Evolutionary conservation across 2,113 vertebrate genomes (phyloP), one percentile per base, ranked within the genome.

Genomic region (Patagioenas fasciata): DNA sequence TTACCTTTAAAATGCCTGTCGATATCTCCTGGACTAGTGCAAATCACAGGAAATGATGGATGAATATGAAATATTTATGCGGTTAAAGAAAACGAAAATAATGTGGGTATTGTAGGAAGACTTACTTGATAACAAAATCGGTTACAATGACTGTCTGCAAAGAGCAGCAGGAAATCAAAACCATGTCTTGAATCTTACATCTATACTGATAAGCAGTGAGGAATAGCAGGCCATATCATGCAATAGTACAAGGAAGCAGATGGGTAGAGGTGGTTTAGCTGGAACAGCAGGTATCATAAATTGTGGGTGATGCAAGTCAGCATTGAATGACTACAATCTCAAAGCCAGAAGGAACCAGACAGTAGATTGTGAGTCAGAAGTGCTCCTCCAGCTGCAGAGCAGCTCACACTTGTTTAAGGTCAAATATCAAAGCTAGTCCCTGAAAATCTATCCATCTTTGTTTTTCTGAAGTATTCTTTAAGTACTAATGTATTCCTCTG

Each of bases 341-440:
- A 53, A 56, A 91, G 50, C 54, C 88, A 95, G 75, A 83, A 86
- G 71, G 62, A 93, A 96, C 50, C 70, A 93, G 77, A 86, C 58
- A 86, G 80, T 34, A 86, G 50, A 72, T 36, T 74, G 66, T 67
- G 62, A 93, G 26, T 91, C 61, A 82, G 62, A 95, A 93, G 70
- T 77, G 12, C 17, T 95, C 17, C 50, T 93, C 29, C 80, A 87
- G 73, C 85, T 95, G 91, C 54, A 48, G 44, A 38, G 50, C 83
- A 92, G 91, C 64, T 96, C 83, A 80, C 69, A 44, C 73, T 93
- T 95, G 44, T 77, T 84, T 89, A 64, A 91, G 65, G 92, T 91
- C 92, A 91, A 80, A 88, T 85, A 88, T 95, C 75, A 93, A 91
- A 87, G 71, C 57, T 32, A 70, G 74, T 87, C 15, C 21, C 25